Evolutionary conservation across 2,888 invertebrate genomes (phyloP), one percentile per base, ranked within the genome.

Genomic region (Coenonympha arcania): DNA sequence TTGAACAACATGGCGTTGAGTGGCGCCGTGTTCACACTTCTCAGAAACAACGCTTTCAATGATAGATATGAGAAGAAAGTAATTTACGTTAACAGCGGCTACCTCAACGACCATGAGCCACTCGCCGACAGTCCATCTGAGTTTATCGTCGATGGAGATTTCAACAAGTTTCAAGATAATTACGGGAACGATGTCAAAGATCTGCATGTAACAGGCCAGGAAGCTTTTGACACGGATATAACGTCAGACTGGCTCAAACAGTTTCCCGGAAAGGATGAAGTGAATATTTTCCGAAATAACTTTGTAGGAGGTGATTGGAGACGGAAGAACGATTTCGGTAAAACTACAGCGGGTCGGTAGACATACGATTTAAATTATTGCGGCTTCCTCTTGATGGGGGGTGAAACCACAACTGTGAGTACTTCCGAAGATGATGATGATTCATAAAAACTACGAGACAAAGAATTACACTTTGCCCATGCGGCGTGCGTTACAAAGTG

Each of bases 1-100:
- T 73, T 92, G 39, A 92, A 92, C 69, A 90, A 91, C 59, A 89
- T 91, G 81, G 91, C 91, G 0, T 83, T 92, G 30, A 79, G 87
- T 19, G 89, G 90, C 0, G 90, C 91, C 0, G 68, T 90, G 13
- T 88, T 89, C 60, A 83, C 88, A 3, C 64, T 90, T 4, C 70
- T 90, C 2, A 77, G 90, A 55, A 88, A 89, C 59, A 89, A 89
- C 59, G 87, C 89, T 1, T 90, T 90, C 59, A 76, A 73, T 40
- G 89, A 90, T 50, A 74, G 72, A 39, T 82, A 87, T 50, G 71
- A 82, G 5, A 88, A 89, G 45, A 89, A 88, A 65, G 75, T 90
- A 0, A 69, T 90, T 15, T 90, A 90, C 58, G 68, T 88, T 0
- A 90, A 90, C 60, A 77, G 85, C 37, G 90, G 90, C 0, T 90